Evolutionary conservation across 2,888 invertebrate genomes (phyloP).

Genomic region (Drosophila austrosaltans): DNA sequence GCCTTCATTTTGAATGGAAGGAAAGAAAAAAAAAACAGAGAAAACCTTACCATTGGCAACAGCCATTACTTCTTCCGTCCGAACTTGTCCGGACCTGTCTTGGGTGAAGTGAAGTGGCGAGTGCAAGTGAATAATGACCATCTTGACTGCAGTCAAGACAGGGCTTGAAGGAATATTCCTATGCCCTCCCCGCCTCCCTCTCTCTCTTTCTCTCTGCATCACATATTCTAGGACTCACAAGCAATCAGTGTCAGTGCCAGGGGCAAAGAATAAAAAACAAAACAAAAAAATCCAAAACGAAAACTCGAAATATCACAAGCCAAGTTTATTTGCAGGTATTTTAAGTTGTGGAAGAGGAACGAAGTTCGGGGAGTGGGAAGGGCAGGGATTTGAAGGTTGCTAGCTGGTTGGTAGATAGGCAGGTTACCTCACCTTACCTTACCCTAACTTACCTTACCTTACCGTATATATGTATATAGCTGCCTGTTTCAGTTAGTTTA

Average conservation of each 20-base stretch:
- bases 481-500: constrained; percentile 52
- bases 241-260: constrained; percentile 56
- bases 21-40: constrained; percentile 12
- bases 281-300: constrained; percentile 14
- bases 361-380: constrained; percentile 5
- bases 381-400: constrained; percentile 18
- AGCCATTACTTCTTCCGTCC: constrained; percentile 11
- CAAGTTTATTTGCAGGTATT: constrained; percentile 63
- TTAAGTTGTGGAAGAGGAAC: constrained; percentile 28
- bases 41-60: constrained; percentile 8
- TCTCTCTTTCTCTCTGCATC: background rate
- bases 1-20: background rate
- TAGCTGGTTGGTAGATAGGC: constrained; percentile 13
- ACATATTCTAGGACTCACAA: constrained; percentile 45
- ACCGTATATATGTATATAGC: constrained; percentile 15
- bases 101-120: constrained; percentile 43
- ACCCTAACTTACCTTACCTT: background rate
- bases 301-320: constrained; percentile 32
- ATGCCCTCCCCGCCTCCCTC: constrained; percentile 10
- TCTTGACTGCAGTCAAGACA: constrained; percentile 62
- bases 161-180: constrained; percentile 33
- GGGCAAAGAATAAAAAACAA: constrained; percentile 36
- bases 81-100: constrained; percentile 10
- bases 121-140: constrained; percentile 66
- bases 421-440: background rate